Evolutionary conservation across 2,797 vertebrate genomes (phyloP), one percentile per base, ranked within the genome.

Genomic region (Melanogrammus aeglefinus): DNA sequence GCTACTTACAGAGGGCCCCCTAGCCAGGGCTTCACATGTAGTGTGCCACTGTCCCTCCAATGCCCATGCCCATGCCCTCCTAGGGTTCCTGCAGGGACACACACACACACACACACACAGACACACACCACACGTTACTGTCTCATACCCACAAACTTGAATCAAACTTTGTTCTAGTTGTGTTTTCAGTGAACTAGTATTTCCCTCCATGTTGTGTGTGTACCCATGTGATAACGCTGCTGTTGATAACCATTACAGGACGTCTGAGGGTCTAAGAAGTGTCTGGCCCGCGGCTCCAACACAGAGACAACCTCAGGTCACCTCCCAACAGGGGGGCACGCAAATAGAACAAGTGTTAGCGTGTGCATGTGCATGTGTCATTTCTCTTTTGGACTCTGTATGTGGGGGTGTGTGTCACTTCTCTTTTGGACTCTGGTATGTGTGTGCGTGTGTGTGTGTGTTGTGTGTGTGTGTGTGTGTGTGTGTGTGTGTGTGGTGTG

Each of bases 1-100:
- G 41, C 41, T 44, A 44, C 41, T 44, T 16, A 44, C 41, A 44
- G 41, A 29, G 69, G 69, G 24, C 27, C 12, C 10, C 14, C 29
- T 29, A 18, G 29, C 47, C 75, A 94, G 94, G 93, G 90, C 89
- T 94, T 94, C 96, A 97, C 96, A 98, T 97, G 96, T 97, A 97
- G 93, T 96, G 93, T 96, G 96, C 97, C 96, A 98, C 91, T 97
- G 96, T 91, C 95, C 96, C 91, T 97, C 96, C 95, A 97, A 97
- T 95, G 83, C 96, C 96, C 96, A 97, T 96, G 92, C 96, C 96
- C 90, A 96, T 95, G 91, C 95, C 95, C 96, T 91, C 94, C 96
- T 93, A 97, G 92, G 86, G 96, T 91, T 92, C 95, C 97, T 97
- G 94, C 85, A 92, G 88, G 85, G 57, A 95, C 94, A 92, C 94